These are phyloP conservation scores for Epizoanthus rinbou DNA, from an alignment of 92 coral and sea anemone genomes.

Conservation along the genomic window DNA sequence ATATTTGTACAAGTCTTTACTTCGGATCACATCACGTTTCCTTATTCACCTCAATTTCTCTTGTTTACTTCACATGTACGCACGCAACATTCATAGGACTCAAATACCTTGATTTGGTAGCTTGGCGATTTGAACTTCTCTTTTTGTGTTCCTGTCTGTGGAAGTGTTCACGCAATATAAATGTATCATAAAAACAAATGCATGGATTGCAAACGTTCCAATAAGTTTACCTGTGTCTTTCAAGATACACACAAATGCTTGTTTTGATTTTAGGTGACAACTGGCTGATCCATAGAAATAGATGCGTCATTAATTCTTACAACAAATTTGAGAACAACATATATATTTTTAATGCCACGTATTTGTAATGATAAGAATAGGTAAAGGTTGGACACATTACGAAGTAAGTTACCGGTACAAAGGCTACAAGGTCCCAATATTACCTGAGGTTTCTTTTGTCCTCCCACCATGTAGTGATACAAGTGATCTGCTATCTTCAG, in stretches of 20 bases:
- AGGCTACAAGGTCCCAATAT: neutral
- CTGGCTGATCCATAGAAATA: too few relatives aligned
- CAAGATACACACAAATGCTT: too few relatives aligned
- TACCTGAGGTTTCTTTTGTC: constrained; percentile 98
- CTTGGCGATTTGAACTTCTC: constrained; percentile 98
- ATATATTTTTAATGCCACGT: neutral
- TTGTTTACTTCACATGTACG: neutral
- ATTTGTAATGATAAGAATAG: neutral
- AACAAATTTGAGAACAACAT: neutral
- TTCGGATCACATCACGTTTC: neutral
- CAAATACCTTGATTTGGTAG: constrained; percentile 86
- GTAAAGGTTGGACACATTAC: neutral
- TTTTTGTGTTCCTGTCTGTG: constrained; percentile 94
- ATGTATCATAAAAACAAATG: too few relatives aligned
- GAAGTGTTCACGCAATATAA: too few relatives aligned
- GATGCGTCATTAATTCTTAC: too few relatives aligned
- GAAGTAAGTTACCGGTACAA: too few relatives aligned
- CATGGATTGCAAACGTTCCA: too few relatives aligned
- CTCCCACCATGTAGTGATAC: constrained; percentile 97
- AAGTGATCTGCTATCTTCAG: constrained; percentile 93
- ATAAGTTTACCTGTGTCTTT: neutral
- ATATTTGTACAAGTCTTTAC: neutral
- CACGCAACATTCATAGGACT: neutral
- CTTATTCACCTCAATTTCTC: neutral
- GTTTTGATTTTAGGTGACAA: neutral